Base-by-base conservation (phyloP, 2,888 invertebrate species). In the Microctonus hyperodae region DNA sequence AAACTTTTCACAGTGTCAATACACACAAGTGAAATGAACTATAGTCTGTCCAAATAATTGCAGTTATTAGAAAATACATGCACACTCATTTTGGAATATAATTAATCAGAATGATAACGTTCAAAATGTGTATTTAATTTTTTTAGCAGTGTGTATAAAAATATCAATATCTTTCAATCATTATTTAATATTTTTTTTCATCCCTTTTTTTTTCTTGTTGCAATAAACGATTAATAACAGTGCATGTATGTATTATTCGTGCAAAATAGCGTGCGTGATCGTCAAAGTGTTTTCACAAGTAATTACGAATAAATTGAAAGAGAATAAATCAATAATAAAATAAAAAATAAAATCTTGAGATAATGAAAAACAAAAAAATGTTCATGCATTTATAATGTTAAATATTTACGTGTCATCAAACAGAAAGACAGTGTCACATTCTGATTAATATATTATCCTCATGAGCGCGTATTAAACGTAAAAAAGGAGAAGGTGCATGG, bases 191-290 rank as follows among this genome's bases (percentile, higher is more conserved):
- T 16, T 44, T 28, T 60, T 31, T n/a, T 28, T 44, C 11, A 25
- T 20, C 7, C 59, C 53, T 53, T 51, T 22, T 23, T 51, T 37
- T 53, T 13, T 16, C n/a, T n/a, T n/a, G 28, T n/a, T 13, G 44
- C 6, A 23, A 59, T 59, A 44, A 16, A 9, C 44, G 20, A 35
- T n/a, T 28, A n/a, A 28, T 53, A 22, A 57, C 28, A 48, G 63
- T 66, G 65, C 64, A 56, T 35, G 25, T 57, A 57, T 44, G 16
- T 59, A 28, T 28, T 7, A 51, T 55, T 67, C 61, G 73, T 70
- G 69, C 67, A 69, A 65, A 70, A 71, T 69, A 66, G 72, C 72
- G 70, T 72, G 72, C 72, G 71, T 72, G 72, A 68, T 65, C 63
- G 62, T 64, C 64, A 60, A 67, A 67, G 64, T 68, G 63, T 69